A percentile compares a stretch with the other conserved stretches of the same genome.
These are phyloP conservation scores for Antheraea assamensis DNA, from an alignment of 2,888 invertebrate genomes.

Conservation along the genomic window DNA sequence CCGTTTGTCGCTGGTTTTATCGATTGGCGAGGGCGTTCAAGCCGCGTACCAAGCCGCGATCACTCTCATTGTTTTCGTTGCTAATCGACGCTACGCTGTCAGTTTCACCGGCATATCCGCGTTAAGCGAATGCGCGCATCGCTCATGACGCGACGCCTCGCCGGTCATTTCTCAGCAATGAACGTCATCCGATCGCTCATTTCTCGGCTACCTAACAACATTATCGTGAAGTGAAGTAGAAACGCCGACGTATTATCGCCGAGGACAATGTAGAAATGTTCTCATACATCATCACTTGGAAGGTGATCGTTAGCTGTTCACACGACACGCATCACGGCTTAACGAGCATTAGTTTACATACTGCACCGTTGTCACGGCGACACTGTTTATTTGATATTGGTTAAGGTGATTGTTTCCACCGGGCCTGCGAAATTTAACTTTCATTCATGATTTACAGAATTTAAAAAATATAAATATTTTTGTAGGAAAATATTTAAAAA, in stretches of 20 bases:
- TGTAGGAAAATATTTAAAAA: not conserved
- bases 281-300: slow-evolving; percentile 73
- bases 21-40: slow-evolving; percentile 61
- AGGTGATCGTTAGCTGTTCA: slow-evolving; percentile 65
- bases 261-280: slow-evolving; percentile 75
- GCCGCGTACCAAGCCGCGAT: slow-evolving; percentile 76
- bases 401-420: slow-evolving; percentile 1
- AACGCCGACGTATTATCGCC: slow-evolving; percentile 37
- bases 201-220: not conserved
- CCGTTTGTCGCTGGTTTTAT: slow-evolving; percentile 51
- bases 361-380: slow-evolving; percentile 61
- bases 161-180: slow-evolving; percentile 35
- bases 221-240: slow-evolving; percentile 29
- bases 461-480: not conserved
- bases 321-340: slow-evolving; percentile 58
- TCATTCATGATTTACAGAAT: not conserved
- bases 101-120: slow-evolving; percentile 62
- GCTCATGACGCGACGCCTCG: slow-evolving; percentile 46
- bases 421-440: not conserved
- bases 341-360: slow-evolving; percentile 48
- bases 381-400: slow-evolving; percentile 42
- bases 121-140: slow-evolving; percentile 61
- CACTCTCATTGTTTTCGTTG: slow-evolving; percentile 79
- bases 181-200: not conserved
- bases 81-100: slow-evolving; percentile 62